Conservation (phyloP, 2,797 vertebrate genomes). For the Poecilia wingei region DNA sequence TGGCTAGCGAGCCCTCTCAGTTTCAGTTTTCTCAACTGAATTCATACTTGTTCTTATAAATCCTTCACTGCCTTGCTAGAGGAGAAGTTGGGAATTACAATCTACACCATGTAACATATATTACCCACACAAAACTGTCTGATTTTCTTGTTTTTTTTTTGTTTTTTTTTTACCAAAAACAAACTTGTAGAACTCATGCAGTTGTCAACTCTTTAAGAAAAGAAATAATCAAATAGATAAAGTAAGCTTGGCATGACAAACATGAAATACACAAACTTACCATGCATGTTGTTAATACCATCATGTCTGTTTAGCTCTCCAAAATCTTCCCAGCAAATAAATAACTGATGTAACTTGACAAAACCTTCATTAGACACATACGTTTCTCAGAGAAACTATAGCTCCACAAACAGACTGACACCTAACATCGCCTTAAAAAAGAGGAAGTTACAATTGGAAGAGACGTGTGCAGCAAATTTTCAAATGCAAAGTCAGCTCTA, state of each 20-base stretch:
- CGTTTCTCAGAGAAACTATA: not conserved
- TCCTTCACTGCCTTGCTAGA: not conserved
- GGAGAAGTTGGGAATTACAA: not conserved
- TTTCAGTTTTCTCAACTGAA: not conserved
- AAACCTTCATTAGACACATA: not conserved
- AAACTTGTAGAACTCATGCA: not conserved
- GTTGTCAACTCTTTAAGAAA: not conserved
- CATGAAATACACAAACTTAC: slow-evolving; percentile 40
- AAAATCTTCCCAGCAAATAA: not conserved
- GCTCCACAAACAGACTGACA: not conserved
- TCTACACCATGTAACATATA: not conserved
- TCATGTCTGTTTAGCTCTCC: slow-evolving; percentile 22
- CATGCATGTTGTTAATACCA: slow-evolving; percentile 56
- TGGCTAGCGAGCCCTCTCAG: not conserved
- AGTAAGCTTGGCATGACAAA: not conserved
- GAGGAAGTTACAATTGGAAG: slow-evolving; percentile 46
- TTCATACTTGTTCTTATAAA: not conserved
- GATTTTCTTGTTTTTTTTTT: not conserved
- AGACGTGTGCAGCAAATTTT: slow-evolving; percentile 4
- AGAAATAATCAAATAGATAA: not conserved
- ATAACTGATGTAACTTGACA: not conserved
- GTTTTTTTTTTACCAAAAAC: not conserved
- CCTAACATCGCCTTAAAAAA: slow-evolving; percentile 17
- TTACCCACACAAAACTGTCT: not conserved
- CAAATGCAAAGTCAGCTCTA: slow-evolving; percentile 29